Evolutionary conservation across 2,797 vertebrate genomes (phyloP).

Genomic region (Odontamblyopus rebecca): DNA sequence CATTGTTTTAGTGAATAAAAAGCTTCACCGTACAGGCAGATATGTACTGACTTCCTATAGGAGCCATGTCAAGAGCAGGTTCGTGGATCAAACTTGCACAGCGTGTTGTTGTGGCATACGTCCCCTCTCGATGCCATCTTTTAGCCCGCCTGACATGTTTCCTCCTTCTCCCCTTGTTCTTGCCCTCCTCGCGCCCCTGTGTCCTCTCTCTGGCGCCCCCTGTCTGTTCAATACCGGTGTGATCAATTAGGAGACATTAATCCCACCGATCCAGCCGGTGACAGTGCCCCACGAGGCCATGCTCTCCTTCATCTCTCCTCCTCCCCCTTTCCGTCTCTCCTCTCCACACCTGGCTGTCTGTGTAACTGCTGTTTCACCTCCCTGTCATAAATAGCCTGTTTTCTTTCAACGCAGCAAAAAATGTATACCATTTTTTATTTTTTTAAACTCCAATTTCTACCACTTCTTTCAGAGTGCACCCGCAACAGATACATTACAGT

Average conservation of each 20-base stretch:
- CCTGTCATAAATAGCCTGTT: slow-evolving; percentile 16
- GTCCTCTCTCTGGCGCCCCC: slow-evolving; percentile 58
- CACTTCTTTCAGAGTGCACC: not conserved
- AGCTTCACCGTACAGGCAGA: not conserved
- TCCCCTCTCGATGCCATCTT: slow-evolving; percentile 13
- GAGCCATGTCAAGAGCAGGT: not conserved
- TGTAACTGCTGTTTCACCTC: slow-evolving; percentile 43
- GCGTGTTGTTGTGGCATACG: not conserved
- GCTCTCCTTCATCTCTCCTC: slow-evolving; percentile 61
- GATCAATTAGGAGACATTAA: slow-evolving; percentile 79
- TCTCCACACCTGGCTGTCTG: slow-evolving; percentile 54
- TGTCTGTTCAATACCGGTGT: slow-evolving; percentile 59
- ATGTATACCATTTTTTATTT: slow-evolving; percentile 23
- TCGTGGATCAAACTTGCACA: not conserved
- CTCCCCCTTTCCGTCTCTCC: slow-evolving; percentile 42
- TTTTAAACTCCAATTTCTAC: not conserved
- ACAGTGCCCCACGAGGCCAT: slow-evolving; percentile 63
- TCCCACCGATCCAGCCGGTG: slow-evolving; percentile 73
- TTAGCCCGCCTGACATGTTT: slow-evolving; percentile 35
- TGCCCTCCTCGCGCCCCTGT: slow-evolving; percentile 45
- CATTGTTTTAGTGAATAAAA: too few species aligned
- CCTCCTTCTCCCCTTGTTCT: slow-evolving; percentile 26
- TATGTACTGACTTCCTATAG: not conserved
- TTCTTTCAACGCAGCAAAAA: slow-evolving; percentile 28
- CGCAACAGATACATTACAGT: not conserved